Evolutionary conservation across 2,113 vertebrate genomes (phyloP).

Genomic region (Calyptomena viridis): DNA sequence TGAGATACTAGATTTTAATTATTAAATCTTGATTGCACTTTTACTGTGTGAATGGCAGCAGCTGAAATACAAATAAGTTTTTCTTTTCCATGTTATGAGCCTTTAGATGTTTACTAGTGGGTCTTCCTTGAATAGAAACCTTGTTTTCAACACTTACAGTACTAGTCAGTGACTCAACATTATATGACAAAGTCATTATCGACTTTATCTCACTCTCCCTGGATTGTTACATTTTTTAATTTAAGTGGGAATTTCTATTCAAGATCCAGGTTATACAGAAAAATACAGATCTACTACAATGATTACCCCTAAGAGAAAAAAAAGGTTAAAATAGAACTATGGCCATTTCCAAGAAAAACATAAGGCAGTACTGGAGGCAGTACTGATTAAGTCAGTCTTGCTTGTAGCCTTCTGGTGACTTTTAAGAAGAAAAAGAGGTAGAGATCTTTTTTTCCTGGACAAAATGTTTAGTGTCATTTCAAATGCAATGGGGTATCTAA

Average conservation of each 20-base stretch:
- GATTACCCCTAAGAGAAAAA: background rate
- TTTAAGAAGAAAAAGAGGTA: background rate
- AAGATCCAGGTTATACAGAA: background rate
- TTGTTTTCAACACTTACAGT: background rate
- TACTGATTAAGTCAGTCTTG: background rate
- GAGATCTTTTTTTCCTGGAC: background rate
- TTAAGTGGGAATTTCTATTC: background rate
- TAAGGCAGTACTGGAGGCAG: background rate
- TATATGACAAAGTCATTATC: background rate
- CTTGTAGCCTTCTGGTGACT: background rate
- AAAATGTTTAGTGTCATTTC: background rate
- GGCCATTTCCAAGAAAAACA: background rate
- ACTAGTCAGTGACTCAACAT: background rate
- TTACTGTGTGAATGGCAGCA: background rate
- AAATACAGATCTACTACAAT: background rate
- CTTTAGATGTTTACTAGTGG: background rate
- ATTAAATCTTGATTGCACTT: background rate
- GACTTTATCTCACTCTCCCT: background rate
- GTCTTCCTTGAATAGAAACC: background rate
- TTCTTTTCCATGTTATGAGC: background rate
- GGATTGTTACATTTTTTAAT: background rate
- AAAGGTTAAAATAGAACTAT: background rate
- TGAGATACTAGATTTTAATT: background rate
- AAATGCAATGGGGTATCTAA: background rate
- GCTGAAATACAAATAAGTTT: background rate